Evolutionary conservation across 2,113 vertebrate genomes (phyloP), one percentile per base, ranked within the genome.

Genomic region (Paracanthobrama guichenoti): DNA sequence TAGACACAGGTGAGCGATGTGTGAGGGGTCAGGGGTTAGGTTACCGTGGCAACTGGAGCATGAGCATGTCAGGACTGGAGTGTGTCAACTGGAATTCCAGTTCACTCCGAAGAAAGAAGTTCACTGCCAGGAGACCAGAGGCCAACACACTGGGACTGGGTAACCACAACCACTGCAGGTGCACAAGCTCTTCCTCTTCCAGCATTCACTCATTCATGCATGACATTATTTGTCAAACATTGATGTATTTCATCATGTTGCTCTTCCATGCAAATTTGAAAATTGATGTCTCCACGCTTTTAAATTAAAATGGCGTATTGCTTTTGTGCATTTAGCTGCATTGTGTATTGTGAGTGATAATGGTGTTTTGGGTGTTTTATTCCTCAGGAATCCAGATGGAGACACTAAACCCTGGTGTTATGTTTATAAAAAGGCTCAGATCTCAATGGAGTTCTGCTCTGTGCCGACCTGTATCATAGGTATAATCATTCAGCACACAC

Each of bases 101-200:
- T 0, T 88, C 64, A 1, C 88, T 98, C 85, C 83, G 77, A 83
- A 87, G 87, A 75, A 93, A 85, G 83, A 89, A 0, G 0, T 98
- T 95, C 90, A 96, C 82, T 0, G 93, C 93, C 0, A 92, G 6
- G 24, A 95, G 93, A 87, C n/a, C 77, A 0, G 92, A 95, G 0
- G 96, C 96, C 44, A n/a, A 57, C 86, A 93, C 86, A 64, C 91
- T 97, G 24, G 98, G 97, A 2, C 64, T 99, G 10, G 97, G 97
- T 10, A 97, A 98, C 46, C 98, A 99, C 93, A 99, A 99, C 90
- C 97, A 96, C 57, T 99, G 98, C 95, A 97, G 98, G 98, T 98
- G 87, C 89, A 86, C 22, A 2, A 1, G n/a, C 26, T 42, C 39
- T 18, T 11, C 16, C 35, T 35, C 35, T 35, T 35, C 35, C 35